Base-by-base conservation (phyloP, 2,888 invertebrate species). In the Chrysomela aeneicollis region DNA sequence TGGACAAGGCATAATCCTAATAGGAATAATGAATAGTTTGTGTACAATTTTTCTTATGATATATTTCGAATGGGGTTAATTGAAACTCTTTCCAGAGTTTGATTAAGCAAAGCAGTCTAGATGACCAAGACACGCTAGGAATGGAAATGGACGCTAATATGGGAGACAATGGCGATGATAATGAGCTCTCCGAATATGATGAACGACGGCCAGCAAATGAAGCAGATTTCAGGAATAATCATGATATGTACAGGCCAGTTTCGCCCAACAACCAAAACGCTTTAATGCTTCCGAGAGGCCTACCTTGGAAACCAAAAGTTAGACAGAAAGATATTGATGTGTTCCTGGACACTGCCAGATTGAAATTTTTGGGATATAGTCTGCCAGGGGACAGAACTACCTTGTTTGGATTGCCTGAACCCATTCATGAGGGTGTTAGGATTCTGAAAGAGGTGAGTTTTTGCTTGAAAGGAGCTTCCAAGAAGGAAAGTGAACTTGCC, bases 301-400 rank as follows among this genome's bases (percentile, higher is more conserved):
- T 98, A 69, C 98, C 98, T 0, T 98, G 98, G 98, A 90, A 92
- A 71, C 97, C 98, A 0, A 98, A 98, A 87, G 97, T 98, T n/a
- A 87, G 96, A 2, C 93, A 94, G 77, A 94, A 93, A 83, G 98
- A 98, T 79, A 90, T 98, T 68, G 97, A 97, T 77, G 87, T 89
- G 79, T 98, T 98, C 82, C 84, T 98, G 72, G 95, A 97, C 78
- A 91, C 91, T 79, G 94, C 96, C 0, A 85, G 98, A 68, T 87
- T 92, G 67, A 99, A 99, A 85, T 99, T 98, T 86, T 94, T 99
- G 69, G 97, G 98, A 0, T 99, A 95, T 81, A 92, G 92, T 59
- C 86, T 99, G 57, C 91, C 90, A 68, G 91, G 91, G 22, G 97
- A 98, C 80, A 87, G 92, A 63, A 90, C 90, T 67, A 97, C 97